Base-by-base conservation (phyloP, 2,113 vertebrate genomes). In the Amphiprion ocellaris region DNA sequence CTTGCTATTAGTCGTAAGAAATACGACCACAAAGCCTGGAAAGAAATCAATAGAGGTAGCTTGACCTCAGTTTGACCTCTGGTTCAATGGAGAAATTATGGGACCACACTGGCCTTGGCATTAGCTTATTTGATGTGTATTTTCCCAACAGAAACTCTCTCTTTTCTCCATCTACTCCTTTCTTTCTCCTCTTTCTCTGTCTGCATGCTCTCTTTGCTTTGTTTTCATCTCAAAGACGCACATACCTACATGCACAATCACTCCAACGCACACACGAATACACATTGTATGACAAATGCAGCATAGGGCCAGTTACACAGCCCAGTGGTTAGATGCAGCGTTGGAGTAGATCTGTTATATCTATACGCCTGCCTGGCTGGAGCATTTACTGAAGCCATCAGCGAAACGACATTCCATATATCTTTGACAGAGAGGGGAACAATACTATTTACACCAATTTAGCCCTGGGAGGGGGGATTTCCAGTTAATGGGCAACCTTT, bases 81-180 rank as follows among this genome's bases (percentile, higher is more conserved):
- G n/a, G 82, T 91, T 92, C 84, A 88, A 91, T 79, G 72, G 87
- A 89, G 83, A 93, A 92, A 81, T 92, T 93, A 93, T 92, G 90
- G 87, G 79, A 86, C 86, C 76, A 84, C 82, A 46, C 77, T 85
- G 87, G 92, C 90, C 90, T 93, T 89, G 87, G 86, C 89, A 88
- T 88, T 84, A 87, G 76, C 83, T 88, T 79, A 87, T 92, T 92
- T 90, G 83, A 91, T 90, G 77, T 86, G 61, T 81, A 62, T 87
- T 89, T 83, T 83, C 73, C 79, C 61, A 75, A 69, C 56, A 88
- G 81, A 74, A 67, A 59, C 69, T 74, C 63, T 69, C 66, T 73
- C 44, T 74, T 73, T 66, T 69, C 54, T 84, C 64, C 24, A 15
- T 74, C 59, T 26, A 74, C 70, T 30, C 63, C 68, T 65, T 62